These are phyloP conservation scores for Parapsyche elsis DNA, from an alignment of 1,140 invertebrate species.

Conservation along the genomic window DNA sequence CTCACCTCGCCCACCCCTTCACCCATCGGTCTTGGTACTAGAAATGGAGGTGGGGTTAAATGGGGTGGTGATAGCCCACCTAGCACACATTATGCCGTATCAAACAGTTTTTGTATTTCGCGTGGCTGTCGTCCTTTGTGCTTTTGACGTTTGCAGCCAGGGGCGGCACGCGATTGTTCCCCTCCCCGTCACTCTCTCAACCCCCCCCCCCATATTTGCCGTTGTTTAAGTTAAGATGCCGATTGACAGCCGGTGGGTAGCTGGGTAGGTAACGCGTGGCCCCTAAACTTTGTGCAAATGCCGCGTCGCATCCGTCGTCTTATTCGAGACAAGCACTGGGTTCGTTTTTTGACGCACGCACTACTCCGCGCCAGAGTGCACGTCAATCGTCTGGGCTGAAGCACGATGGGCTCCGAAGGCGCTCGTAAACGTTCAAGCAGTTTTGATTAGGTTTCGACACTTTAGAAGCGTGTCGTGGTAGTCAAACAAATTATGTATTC, in stretches of 20 bases:
- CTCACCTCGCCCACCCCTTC: background rate
- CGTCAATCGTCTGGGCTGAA: too few species aligned
- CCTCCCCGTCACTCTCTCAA: background rate
- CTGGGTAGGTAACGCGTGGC: too few species aligned
- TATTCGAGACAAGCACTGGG: too few species aligned
- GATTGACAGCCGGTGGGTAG: background rate
- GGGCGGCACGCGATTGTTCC: slow-evolving; percentile 40
- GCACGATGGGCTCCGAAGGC: too few species aligned
- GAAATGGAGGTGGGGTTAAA: background rate
- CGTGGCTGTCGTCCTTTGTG: slow-evolving; percentile 52
- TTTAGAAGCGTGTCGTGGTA: too few species aligned
- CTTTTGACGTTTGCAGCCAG: slow-evolving; percentile 50
- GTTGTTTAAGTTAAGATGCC: background rate
- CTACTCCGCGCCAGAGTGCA: too few species aligned
- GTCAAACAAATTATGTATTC: too few species aligned
- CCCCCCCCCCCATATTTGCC: background rate
- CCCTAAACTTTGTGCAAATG: too few species aligned
- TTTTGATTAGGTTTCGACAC: too few species aligned
- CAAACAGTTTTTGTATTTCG: slow-evolving; percentile 54
- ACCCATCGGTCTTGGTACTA: background rate
- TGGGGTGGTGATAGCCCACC: background rate
- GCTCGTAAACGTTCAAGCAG: too few species aligned
- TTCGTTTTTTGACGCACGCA: too few species aligned
- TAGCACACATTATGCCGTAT: slow-evolving; percentile 35
- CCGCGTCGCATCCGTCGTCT: too few species aligned